Base-by-base conservation (phyloP, 2,797 vertebrate species). In the Pterois miles region DNA sequence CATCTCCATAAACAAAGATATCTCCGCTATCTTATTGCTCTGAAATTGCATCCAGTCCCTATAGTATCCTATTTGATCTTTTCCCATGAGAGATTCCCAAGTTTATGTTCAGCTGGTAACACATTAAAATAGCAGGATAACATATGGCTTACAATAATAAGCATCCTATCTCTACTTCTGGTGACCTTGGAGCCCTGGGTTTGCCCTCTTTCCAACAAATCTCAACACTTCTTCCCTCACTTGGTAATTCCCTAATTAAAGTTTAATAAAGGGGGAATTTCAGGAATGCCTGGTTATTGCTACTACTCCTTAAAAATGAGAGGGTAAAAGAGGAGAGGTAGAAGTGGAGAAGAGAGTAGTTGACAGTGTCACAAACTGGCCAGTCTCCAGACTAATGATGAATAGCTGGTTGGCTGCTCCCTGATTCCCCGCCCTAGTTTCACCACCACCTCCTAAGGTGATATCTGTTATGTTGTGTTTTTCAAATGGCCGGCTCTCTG, bases 181-280 rank as follows among this genome's bases (percentile, higher is more conserved):
- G 67, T 88, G 86, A 92, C 86, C 86, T 80, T 78, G 64, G 62
- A 83, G 77, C 59, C 65, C 75, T 23, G n/a, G 38, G 27, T 76
- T 84, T 86, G 54, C 59, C 77, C 77, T 90, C 46, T 67, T 84
- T 77, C 68, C 59, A 43, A 46, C 82, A 74, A 73, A 86, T 78
- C 74, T 73, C 79, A 86, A 75, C 76, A 80, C 77, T 74, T 86
- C 60, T 83, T 68, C 62, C 54, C 68, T 52, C 65, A 56, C 36
- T 62, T 82, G 60, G 87, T 92, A 91, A 93, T 93, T 90, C 90
- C 69, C 65, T 83, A 81, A 93, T 92, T 93, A 91, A 90, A 89
- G 36, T 93, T 91, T 90, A 91, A 93, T 93, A 92, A 94, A 90
- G 33, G 53, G 62, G 71, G 87, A 92, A 91, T 94, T 91, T 91